Conservation (phyloP, 1,140 invertebrate genomes). For the Galleria mellonella region DNA sequence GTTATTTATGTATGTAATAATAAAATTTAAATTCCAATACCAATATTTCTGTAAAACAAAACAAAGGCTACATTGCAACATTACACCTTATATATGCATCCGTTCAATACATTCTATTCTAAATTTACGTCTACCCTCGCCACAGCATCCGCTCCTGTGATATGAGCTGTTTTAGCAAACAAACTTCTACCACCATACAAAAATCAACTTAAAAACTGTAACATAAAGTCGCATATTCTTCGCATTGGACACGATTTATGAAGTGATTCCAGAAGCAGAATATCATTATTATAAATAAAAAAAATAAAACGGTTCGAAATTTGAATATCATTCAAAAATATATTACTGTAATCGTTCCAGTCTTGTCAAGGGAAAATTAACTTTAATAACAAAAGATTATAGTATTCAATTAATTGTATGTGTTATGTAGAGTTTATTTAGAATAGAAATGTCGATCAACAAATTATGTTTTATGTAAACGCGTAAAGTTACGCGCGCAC, state of each 20-base stretch:
- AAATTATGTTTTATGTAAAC: conserved; percentile 32
- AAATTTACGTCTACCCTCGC: conserved; percentile 25
- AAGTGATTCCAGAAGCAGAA: conserved; percentile 39
- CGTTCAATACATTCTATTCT: conserved; percentile 19
- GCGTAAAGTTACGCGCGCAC: conserved; percentile 29
- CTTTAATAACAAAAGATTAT: conserved; percentile 9
- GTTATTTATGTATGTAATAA: too few relatives aligned
- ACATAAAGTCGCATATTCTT: not conserved
- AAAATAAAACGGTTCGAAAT: conserved; percentile 42
- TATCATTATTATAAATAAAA: conserved; percentile 22
- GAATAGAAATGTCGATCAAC: too few relatives aligned
- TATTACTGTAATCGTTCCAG: conserved; percentile 26
- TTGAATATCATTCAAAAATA: conserved; percentile 49
- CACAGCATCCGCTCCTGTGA: conserved; percentile 32
- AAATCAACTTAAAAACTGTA: not conserved
- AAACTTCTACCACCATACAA: not conserved
- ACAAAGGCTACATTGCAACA: conserved; percentile 14
- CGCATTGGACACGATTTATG: conserved; percentile 13
- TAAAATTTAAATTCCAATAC: too few relatives aligned
- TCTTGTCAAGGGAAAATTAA: conserved; percentile 9
- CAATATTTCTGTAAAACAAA: not conserved
- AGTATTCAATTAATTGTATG: conserved; percentile 9
- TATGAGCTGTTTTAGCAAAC: conserved; percentile 28
- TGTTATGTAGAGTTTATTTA: conserved; percentile 6
- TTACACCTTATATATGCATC: conserved; percentile 24